phyloP scores from a whole-genome alignment of 53 echinoderm and acorn worm species.

The Actinopyga echinites region DNA sequence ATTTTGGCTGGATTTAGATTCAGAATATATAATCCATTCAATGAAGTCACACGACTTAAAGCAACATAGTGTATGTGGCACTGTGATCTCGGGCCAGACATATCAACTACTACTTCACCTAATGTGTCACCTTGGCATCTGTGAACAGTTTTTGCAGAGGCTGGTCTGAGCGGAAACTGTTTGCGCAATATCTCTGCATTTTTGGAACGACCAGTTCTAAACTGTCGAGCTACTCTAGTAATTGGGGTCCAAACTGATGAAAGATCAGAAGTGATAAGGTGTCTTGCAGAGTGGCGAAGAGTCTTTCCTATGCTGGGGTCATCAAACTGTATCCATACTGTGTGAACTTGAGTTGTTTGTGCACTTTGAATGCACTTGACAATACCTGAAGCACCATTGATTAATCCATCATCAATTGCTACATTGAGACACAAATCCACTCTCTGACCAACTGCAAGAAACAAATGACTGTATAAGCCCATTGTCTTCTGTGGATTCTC shows the following conservation, averaged over 20 bases:
- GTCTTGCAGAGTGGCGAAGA: background rate
- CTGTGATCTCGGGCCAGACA: too few species aligned
- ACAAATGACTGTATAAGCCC: background rate
- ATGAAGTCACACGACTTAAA: constrained; percentile 29
- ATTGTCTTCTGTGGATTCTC: too few species aligned
- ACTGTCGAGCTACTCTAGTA: background rate
- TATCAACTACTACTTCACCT: constrained; percentile 13
- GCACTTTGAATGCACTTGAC: constrained; percentile 1
- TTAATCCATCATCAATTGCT: too few species aligned
- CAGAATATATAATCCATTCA: constrained; percentile 19
- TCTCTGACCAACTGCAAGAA: constrained; percentile 18
- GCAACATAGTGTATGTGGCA: too few species aligned
- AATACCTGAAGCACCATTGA: constrained; percentile 48
- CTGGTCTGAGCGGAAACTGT: constrained; percentile 13
- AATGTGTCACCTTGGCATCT: constrained; percentile 39
- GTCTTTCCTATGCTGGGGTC: constrained; percentile 18
- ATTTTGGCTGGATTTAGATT: too few species aligned
- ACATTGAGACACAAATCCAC: too few species aligned
- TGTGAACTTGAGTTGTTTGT: constrained; percentile 1
- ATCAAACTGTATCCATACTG: too few species aligned
- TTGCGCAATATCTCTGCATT: too few species aligned
- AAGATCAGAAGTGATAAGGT: background rate
- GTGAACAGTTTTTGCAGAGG: too few species aligned
- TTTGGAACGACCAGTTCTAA: constrained; percentile 11
- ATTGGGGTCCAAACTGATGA: constrained; percentile 28